Evolutionary conservation across 2,113 vertebrate species (phyloP).

Genomic region (Murina feae): DNA sequence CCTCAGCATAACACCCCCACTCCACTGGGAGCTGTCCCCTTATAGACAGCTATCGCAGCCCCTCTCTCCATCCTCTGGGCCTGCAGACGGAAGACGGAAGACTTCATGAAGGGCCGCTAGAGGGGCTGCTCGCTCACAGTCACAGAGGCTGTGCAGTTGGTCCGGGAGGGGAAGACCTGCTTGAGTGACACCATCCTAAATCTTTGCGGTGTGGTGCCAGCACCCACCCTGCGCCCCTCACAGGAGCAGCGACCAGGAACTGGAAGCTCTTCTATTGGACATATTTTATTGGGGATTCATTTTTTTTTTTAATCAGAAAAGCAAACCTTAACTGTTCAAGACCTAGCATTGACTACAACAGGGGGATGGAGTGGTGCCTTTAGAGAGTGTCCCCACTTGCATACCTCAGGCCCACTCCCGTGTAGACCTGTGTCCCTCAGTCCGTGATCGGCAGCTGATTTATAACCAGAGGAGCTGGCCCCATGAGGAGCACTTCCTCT

Average conservation of each 20-base stretch:
- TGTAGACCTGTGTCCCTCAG: background rate
- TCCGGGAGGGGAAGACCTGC: background rate
- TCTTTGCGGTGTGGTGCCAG: background rate
- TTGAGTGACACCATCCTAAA: background rate
- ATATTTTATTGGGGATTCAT: background rate
- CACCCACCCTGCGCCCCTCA: accelerated
- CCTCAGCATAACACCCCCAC: background rate
- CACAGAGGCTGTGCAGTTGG: background rate
- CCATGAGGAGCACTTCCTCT: background rate
- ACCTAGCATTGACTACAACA: background rate
- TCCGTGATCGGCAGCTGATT: background rate
- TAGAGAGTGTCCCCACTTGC: background rate
- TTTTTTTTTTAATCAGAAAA: conserved; percentile 37
- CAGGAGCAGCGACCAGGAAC: background rate
- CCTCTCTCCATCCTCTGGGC: background rate
- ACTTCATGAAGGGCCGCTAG: background rate
- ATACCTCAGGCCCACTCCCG: background rate
- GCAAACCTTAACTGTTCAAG: background rate
- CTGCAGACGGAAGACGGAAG: background rate
- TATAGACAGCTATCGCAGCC: background rate
- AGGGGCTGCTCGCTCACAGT: background rate
- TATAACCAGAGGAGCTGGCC: background rate
- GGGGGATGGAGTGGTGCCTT: background rate
- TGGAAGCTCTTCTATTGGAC: background rate
- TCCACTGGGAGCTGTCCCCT: background rate